These are phyloP conservation scores for Novumbra hubbsi DNA, from an alignment of 2,797 vertebrate species.

Conservation along the genomic window DNA sequence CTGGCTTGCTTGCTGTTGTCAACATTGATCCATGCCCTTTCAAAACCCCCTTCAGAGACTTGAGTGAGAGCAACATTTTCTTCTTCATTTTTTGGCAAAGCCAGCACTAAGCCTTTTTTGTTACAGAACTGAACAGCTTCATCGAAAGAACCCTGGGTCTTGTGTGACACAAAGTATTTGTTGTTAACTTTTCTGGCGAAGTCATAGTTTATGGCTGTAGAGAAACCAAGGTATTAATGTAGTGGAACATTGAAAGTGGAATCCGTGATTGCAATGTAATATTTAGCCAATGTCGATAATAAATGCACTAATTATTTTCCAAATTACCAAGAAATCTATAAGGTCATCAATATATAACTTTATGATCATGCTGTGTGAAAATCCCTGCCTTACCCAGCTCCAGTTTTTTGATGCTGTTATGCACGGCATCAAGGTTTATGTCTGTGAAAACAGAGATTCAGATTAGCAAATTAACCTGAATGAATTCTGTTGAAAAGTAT, in stretches of 20 bases:
- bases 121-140: not conserved
- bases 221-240: not conserved
- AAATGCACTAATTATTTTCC: not conserved
- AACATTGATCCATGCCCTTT: not conserved
- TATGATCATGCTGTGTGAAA: not conserved
- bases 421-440: not conserved
- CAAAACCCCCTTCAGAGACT: not conserved
- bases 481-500: not conserved
- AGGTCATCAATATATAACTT: not conserved
- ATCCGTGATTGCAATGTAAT: not conserved
- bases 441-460: not conserved
- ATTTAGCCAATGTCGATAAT: not conserved
- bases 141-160: not conserved
- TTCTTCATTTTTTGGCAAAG: not conserved
- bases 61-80: not conserved
- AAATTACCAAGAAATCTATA: not conserved
- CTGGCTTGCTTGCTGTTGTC: not conserved
- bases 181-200: conserved; percentile 1
- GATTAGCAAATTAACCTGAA: not conserved
- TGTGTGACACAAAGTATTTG: conserved; percentile 1
- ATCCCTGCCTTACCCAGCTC: not conserved
- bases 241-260: not conserved
- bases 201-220: not conserved
- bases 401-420: not conserved
- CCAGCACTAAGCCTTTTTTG: not conserved